A percentile compares a stretch with the other conserved stretches of the same genome.
phyloP scores from a whole-genome alignment of 2,113 vertebrate genomes.

The Sorex fumeus region DNA sequence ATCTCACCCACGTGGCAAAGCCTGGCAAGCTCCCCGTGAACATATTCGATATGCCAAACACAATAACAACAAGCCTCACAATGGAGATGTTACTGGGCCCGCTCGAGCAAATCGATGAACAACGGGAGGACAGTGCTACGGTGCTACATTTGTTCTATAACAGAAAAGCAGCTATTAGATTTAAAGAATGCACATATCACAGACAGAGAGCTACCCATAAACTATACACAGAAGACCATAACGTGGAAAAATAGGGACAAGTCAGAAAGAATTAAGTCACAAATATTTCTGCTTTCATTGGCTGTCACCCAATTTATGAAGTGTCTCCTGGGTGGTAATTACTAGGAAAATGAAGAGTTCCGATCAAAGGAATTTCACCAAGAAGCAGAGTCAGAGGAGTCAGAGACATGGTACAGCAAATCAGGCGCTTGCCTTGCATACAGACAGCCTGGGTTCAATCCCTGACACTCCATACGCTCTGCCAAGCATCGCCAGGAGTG shows the following conservation, averaged over 20 bases:
- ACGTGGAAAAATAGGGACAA: not conserved
- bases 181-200: not conserved
- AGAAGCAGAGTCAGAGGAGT: not conserved
- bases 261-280: not conserved
- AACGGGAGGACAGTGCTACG: no score
- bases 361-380: not conserved
- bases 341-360: not conserved
- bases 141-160: constrained; percentile 39
- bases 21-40: no score
- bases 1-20: no score
- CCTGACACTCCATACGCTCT: no score
- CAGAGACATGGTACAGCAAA: no score
- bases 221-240: not conserved
- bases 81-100: no score
- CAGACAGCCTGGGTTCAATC: no score
- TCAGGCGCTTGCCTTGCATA: no score
- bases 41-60: no score
- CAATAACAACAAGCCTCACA: no score
- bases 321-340: not conserved
- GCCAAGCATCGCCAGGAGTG: no score
- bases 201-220: not conserved
- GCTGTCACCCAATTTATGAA: not conserved
- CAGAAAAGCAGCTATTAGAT: not conserved
- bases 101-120: no score
- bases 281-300: not conserved